These are phyloP conservation scores for Melanotaenia parkinsoni DNA, from an alignment of 2,797 vertebrate genomes.

Conservation along the genomic window DNA sequence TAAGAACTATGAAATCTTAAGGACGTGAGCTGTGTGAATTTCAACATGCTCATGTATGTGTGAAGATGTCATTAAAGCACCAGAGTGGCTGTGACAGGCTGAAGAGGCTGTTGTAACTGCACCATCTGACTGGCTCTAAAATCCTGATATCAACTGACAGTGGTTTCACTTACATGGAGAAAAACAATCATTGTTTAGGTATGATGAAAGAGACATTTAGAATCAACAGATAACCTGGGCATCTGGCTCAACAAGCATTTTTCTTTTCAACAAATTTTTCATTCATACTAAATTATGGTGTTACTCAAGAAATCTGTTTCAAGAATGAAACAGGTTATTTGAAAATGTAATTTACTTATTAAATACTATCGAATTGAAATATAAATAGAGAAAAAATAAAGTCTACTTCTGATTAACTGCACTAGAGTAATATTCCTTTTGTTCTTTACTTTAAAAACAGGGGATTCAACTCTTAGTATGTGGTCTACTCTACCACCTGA, in stretches of 20 bases:
- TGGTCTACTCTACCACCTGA: too few relatives aligned
- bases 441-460: background rate
- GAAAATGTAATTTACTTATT: too few relatives aligned
- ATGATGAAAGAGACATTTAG: background rate
- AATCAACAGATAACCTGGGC: background rate
- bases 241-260: too few relatives aligned
- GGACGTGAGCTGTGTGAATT: background rate
- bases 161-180: background rate
- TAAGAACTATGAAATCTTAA: background rate
- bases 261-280: too few relatives aligned
- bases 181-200: background rate
- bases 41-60: background rate
- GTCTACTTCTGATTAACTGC: too few relatives aligned
- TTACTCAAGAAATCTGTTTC: too few relatives aligned
- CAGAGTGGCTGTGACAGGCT: background rate
- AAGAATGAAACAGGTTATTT: too few relatives aligned
- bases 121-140: background rate
- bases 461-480: too few relatives aligned
- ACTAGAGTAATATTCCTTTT: too few relatives aligned
- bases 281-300: too few relatives aligned
- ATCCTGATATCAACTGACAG: background rate
- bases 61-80: slow-evolving; percentile 4
- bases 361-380: too few relatives aligned
- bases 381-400: too few relatives aligned
- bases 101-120: background rate